These are phyloP conservation scores for Schizothorax lantsangensis DNA, from an alignment of 2,797 vertebrate species.

Conservation along the genomic window DNA sequence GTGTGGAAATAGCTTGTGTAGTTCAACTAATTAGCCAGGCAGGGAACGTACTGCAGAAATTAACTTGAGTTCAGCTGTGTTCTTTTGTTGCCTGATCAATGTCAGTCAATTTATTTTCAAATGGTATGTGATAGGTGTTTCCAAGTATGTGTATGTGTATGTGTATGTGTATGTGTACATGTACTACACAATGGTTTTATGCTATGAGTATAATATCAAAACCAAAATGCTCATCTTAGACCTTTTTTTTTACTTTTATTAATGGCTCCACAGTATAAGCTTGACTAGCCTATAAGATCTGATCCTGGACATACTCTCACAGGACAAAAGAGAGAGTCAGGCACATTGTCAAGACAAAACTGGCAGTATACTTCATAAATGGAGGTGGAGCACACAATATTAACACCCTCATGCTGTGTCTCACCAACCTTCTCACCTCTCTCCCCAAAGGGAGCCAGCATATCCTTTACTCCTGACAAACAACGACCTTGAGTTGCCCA, in stretches of 20 bases:
- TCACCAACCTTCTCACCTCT: constrained; percentile 38
- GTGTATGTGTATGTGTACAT: background rate
- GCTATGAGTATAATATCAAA: background rate
- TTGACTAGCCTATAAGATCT: background rate
- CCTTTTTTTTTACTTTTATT: background rate
- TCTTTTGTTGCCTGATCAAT: background rate
- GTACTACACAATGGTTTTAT: background rate
- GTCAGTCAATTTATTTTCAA: background rate
- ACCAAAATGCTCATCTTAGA: background rate
- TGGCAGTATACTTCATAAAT: constrained; percentile 21
- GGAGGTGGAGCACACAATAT: constrained; percentile 18
- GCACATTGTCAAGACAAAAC: constrained; percentile 5
- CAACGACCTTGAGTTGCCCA: constrained; percentile 66
- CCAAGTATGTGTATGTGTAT: background rate
- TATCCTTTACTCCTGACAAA: constrained; percentile 53
- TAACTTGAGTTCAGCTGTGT: background rate
- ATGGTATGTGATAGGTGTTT: background rate
- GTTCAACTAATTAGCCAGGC: background rate
- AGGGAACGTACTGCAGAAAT: background rate
- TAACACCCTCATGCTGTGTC: constrained; percentile 40
- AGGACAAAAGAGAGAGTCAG: background rate
- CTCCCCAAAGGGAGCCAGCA: constrained; percentile 22
- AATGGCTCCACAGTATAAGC: background rate
- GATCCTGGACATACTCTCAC: background rate
- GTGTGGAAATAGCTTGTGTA: constrained; percentile 1